phyloP scores from a whole-genome alignment of 2,113 vertebrate species.

The Oxyura jamaicensis region DNA sequence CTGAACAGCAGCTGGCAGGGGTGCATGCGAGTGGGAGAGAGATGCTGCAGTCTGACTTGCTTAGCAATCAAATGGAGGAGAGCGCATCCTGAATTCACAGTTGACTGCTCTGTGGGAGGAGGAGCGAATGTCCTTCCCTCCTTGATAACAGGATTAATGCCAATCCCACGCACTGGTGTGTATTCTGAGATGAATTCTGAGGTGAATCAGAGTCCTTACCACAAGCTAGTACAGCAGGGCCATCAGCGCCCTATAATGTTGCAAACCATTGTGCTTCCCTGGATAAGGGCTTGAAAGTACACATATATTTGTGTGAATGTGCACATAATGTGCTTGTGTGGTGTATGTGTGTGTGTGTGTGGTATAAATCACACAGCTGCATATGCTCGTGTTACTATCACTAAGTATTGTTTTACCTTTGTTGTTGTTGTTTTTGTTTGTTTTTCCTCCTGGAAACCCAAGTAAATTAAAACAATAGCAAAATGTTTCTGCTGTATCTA shows the following conservation, averaged over 20 bases:
- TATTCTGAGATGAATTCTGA: background rate
- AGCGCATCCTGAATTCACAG: background rate
- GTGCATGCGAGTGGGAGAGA: background rate
- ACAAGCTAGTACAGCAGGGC: background rate
- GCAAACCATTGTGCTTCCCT: background rate
- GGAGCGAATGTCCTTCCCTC: background rate
- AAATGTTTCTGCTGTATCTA: background rate
- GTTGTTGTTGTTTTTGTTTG: background rate
- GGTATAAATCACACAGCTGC: background rate
- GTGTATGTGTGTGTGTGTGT: too few species aligned
- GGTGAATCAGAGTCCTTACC: background rate
- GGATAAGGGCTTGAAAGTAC: background rate
- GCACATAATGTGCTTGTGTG: background rate
- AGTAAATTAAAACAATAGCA: background rate
- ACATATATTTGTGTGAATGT: fast-evolving
- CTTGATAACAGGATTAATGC: background rate
- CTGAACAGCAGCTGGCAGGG: background rate
- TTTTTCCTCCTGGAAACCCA: background rate
- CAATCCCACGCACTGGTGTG: background rate
- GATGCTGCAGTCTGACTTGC: background rate
- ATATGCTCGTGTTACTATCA: background rate
- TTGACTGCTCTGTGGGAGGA: background rate
- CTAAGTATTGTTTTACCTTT: background rate
- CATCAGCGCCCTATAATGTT: background rate
- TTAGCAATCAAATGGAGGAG: background rate